A percentile compares a stretch with the other conserved stretches of the same genome.
Conservation (phyloP, 2,113 vertebrate genomes). For the Neofelis nebulosa region DNA sequence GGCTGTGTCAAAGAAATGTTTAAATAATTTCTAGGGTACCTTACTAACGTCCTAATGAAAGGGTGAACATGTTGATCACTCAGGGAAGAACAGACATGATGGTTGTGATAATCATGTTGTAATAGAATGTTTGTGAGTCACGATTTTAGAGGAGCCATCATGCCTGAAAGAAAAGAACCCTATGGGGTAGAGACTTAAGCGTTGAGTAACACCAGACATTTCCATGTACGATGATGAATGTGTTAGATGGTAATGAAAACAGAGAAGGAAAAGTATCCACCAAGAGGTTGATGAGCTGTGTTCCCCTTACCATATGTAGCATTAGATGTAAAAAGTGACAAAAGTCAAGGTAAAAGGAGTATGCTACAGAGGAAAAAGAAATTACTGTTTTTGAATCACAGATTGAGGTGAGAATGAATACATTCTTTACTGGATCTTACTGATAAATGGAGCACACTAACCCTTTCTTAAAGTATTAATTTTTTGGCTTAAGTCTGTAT, state of each 20-base stretch:
- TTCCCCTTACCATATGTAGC: neutral
- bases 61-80: neutral
- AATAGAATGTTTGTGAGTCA: neutral
- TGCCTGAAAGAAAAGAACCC: neutral
- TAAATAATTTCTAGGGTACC: neutral
- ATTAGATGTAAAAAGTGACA: neutral
- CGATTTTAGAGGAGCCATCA: neutral
- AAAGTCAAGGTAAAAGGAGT: neutral
- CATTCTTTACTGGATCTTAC: neutral
- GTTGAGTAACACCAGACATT: neutral
- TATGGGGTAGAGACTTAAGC: neutral
- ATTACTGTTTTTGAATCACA: neutral
- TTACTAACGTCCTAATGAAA: slow-evolving; percentile 28
- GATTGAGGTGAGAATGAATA: slow-evolving; percentile 9
- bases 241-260: neutral
- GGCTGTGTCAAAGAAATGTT: slow-evolving; percentile 38
- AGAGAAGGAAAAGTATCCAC: neutral
- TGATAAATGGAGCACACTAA: neutral
- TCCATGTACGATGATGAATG: neutral
- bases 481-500: neutral
- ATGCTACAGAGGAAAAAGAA: neutral
- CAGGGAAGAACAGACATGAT: neutral
- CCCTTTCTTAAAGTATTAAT: neutral
- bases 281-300: neutral
- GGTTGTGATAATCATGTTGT: neutral